These are phyloP conservation scores for Nannoperca obscura DNA, from an alignment of 2,797 vertebrate genomes.

Conservation along the genomic window DNA sequence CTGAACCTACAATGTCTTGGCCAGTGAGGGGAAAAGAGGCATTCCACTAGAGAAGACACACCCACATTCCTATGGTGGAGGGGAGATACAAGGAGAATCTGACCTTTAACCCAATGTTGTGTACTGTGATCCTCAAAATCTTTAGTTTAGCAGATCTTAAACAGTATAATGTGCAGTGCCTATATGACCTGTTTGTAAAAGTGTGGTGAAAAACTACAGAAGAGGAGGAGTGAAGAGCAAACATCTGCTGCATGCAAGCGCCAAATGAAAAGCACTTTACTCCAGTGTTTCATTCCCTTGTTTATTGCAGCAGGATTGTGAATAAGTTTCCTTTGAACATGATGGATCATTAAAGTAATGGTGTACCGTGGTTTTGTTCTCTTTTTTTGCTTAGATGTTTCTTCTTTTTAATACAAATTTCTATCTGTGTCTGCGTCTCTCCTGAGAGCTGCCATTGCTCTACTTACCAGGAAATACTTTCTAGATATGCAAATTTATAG, in stretches of 20 bases:
- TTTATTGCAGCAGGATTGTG: conserved; percentile 79
- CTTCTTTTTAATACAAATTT: conserved; percentile 81
- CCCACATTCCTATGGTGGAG: conserved; percentile 21
- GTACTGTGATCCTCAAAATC: conserved; percentile 6
- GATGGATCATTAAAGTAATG: conserved; percentile 87
- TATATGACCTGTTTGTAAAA: conserved; percentile 53
- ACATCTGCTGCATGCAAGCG: conserved; percentile 67
- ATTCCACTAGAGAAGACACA: conserved; percentile 4
- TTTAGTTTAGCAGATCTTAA: conserved; percentile 35
- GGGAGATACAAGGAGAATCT: conserved; percentile 27
- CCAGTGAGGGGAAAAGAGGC: conserved; percentile 26
- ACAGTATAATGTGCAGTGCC: background rate
- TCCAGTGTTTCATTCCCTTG: conserved; percentile 78
- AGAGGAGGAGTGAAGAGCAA: conserved; percentile 59
- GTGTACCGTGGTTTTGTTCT: conserved; percentile 85
- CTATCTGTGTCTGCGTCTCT: conserved; percentile 80
- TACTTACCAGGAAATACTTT: conserved; percentile 87
- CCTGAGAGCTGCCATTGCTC: conserved; percentile 84
- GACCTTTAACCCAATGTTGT: conserved; percentile 30
- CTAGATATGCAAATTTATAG: conserved; percentile 83
- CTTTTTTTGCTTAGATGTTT: conserved; percentile 82
- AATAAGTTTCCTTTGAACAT: conserved; percentile 84
- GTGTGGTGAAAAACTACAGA: conserved; percentile 28
- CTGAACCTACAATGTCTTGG: conserved; percentile 36
- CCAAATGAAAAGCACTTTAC: conserved; percentile 76